Percentiles rank a stretch among this genome's conserved stretches.
These are phyloP conservation scores for Pogonocichla stellata DNA, from an alignment of 2,113 vertebrate species.

Conservation along the genomic window DNA sequence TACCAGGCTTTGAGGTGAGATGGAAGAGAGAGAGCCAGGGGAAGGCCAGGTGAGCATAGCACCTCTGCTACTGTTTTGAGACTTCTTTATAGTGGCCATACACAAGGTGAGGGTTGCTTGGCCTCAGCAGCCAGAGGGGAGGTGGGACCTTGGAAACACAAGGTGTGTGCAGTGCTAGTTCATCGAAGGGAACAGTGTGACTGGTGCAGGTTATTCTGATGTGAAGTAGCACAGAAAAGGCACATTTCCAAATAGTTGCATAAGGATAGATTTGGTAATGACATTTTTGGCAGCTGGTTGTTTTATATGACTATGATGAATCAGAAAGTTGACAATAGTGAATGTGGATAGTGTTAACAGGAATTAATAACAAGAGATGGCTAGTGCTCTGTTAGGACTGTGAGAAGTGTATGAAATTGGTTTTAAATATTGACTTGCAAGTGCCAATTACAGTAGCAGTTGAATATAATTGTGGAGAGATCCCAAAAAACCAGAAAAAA, in stretches of 20 bases:
- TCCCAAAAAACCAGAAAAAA: not conserved
- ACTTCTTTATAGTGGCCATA: not conserved
- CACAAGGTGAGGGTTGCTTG: not conserved
- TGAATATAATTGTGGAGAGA: not conserved
- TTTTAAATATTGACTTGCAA: not conserved
- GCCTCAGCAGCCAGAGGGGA: not conserved
- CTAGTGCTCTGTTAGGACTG: not conserved
- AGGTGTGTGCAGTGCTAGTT: fast-evolving
- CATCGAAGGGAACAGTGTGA: fast-evolving
- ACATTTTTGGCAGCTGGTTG: not conserved
- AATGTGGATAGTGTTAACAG: not conserved
- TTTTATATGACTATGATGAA: not conserved
- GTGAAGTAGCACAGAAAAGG: fast-evolving
- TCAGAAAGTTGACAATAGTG: not conserved
- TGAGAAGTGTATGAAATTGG: not conserved
- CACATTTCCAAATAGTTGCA: not conserved
- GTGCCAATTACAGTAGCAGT: not conserved
- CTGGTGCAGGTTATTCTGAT: fast-evolving
- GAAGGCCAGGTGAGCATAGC: not conserved
- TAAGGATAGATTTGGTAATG: not conserved
- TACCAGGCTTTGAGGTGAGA: not conserved
- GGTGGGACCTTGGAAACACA: not conserved
- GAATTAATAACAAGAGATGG: not conserved
- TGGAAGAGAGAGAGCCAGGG: not conserved
- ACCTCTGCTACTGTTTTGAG: not conserved